Evolutionary conservation across 1,140 invertebrate genomes (phyloP), one percentile per base, ranked within the genome.

Genomic region (Brachystomella parvula): DNA sequence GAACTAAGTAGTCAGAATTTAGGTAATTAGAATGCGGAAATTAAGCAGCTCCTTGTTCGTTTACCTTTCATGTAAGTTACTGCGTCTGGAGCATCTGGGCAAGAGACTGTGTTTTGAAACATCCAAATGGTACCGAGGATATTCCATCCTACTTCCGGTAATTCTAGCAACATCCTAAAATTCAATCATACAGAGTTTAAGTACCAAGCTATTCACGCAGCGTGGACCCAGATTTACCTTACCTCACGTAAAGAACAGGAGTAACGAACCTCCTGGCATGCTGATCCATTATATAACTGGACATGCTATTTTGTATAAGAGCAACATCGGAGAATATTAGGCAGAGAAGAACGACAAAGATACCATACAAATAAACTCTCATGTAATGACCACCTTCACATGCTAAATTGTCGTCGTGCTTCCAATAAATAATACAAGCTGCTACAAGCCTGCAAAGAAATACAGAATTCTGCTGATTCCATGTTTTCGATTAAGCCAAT

Each of bases 71-170:
- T 85, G 2, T 88, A 85, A 47, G 85, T 82, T 63, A 83, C 82
- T 6, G 87, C 86, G 75, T 88, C 81, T 73, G 87, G 86, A 64
- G 81, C 79, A 53, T 84, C 69, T 19, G 21, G 9, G 47, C 65
- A 70, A n/a, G 44, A 24, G 1, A 70, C 19, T 6, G 44, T 47
- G 15, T 64, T 61, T 0, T 66, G 71, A 75, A 90, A 87, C 44
- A 89, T 83, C 89, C 89, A 92, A 74, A 89, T 81, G 2, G 87
- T 89, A 12, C 89, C 90, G 74, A 92, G 79, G 57, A 87, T 80
- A 74, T 90, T 90, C 80, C 90, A 85, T 1, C 80, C 81, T 21
- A 88, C 80, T 79, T 92, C 90, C 3, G 88, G 86, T 30, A 90
- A 73, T 33, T 89, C 81, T 44, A 92, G 77, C 49, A 85, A 75